Conservation (phyloP, 1,140 invertebrate genomes). For the Coelopa frigida region DNA sequence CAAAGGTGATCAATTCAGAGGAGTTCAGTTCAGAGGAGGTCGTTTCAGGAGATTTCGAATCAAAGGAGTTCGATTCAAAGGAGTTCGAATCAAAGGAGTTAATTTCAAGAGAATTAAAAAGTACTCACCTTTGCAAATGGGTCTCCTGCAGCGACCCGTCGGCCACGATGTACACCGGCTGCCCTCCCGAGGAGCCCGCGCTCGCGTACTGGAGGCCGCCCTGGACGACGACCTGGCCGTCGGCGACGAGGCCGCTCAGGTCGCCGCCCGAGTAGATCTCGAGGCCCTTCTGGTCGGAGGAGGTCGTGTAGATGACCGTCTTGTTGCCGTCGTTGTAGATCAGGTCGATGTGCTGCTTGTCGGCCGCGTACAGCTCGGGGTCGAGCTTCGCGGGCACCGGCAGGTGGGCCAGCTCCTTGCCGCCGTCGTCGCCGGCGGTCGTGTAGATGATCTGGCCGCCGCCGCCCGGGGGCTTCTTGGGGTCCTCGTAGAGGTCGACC, state of each 20-base stretch:
- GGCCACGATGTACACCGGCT: slow-evolving; percentile 41
- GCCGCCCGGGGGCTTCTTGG: slow-evolving; percentile 34
- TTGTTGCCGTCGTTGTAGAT: slow-evolving; percentile 76
- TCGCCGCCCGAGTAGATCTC: slow-evolving; percentile 47
- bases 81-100: no score
- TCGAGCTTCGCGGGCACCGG: slow-evolving; percentile 42
- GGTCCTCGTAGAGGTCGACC: slow-evolving; percentile 40
- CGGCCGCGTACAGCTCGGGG: slow-evolving; percentile 35
- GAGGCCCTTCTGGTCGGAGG: slow-evolving; percentile 48
- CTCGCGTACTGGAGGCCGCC: slow-evolving; percentile 39
- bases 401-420: slow-evolving; percentile 49
- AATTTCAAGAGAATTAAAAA: no score
- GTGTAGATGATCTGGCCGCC: slow-evolving; percentile 43
- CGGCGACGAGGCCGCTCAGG: slow-evolving; percentile 45
- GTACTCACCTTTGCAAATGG: slow-evolving; percentile 43
- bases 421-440: slow-evolving; percentile 43
- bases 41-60: no score
- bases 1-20: no score
- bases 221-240: slow-evolving; percentile 40
- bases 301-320: slow-evolving; percentile 71
- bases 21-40: no score
- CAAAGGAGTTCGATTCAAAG: no score
- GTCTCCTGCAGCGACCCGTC: slow-evolving; percentile 37
- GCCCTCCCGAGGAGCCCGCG: slow-evolving; percentile 26
- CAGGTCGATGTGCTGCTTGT: slow-evolving; percentile 55